phyloP scores from a whole-genome alignment of 2,888 invertebrate genomes.

The Pollenia labialis region DNA sequence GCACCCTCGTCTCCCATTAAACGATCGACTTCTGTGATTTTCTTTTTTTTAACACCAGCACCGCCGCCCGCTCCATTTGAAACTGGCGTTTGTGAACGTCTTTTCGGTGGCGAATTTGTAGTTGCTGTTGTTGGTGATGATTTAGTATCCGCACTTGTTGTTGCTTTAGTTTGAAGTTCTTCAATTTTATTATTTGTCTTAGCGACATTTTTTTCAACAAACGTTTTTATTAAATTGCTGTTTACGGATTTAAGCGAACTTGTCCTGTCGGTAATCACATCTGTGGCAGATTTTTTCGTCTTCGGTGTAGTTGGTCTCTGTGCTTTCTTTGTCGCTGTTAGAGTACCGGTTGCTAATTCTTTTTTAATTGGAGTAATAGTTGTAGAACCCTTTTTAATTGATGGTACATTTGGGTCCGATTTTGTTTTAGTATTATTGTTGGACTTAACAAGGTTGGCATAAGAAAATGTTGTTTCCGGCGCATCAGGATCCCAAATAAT shows the following conservation, averaged over 20 bases:
- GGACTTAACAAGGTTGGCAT: conserved; percentile 83
- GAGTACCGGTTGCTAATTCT: conserved; percentile 16
- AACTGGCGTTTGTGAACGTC: conserved; percentile 79
- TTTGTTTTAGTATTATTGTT: conserved; percentile 70
- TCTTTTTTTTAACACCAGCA: conserved; percentile 83
- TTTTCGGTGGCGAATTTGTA: conserved; percentile 74
- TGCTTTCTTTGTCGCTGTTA: conserved; percentile 73
- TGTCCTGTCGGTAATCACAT: conserved; percentile 15
- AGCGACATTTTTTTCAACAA: conserved; percentile 12
- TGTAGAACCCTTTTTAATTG: conserved; percentile 59
- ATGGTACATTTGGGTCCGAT: conserved; percentile 55
- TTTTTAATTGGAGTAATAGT: conserved; percentile 63
- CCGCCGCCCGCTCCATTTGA: conserved; percentile 73
- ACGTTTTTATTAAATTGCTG: conserved; percentile 6
- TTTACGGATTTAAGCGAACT: conserved; percentile 17
- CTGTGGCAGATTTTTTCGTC: conserved; percentile 69
- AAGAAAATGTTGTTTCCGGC: conserved; percentile 82
- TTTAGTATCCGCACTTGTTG: conserved; percentile 12
- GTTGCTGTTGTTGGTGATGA: conserved; percentile 8
- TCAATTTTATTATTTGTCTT: conserved; percentile 56
- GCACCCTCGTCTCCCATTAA: conserved; percentile 94
- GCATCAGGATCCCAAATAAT: conserved; percentile 89
- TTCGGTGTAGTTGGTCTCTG: conserved; percentile 77
- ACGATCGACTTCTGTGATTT: conserved; percentile 89
- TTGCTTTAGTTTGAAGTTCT: background rate